Percentiles rank a stretch among this genome's conserved stretches.
phyloP scores from a whole-genome alignment of 2,113 vertebrate genomes.

The Dascyllus trimaculatus region DNA sequence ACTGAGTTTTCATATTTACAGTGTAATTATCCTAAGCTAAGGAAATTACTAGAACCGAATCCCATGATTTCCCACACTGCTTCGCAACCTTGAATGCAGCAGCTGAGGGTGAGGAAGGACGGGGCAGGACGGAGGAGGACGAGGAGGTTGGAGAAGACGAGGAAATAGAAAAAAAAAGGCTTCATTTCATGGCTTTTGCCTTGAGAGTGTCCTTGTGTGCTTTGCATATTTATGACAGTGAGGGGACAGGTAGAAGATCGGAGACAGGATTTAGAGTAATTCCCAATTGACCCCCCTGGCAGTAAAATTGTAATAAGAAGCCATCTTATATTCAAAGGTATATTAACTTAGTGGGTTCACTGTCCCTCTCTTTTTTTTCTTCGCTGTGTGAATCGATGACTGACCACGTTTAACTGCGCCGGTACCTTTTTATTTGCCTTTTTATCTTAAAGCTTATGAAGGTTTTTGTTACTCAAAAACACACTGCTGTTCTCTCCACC shows the following conservation, averaged over 20 bases:
- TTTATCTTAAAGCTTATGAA: not conserved
- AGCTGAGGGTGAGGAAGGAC: slow-evolving; percentile 19
- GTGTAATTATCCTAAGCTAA: no score
- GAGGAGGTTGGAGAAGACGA: slow-evolving; percentile 18
- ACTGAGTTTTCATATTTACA: no score
- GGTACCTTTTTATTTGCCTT: slow-evolving; percentile 9
- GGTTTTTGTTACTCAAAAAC: slow-evolving; percentile 10
- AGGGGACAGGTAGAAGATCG: slow-evolving; percentile 62
- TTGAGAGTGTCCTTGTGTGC: slow-evolving; percentile 65
- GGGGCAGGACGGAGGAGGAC: slow-evolving; percentile 16
- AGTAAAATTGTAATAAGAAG: slow-evolving; percentile 68
- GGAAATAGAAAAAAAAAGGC: slow-evolving; percentile 31
- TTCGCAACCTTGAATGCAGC: slow-evolving; percentile 14
- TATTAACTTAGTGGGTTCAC: slow-evolving; percentile 62
- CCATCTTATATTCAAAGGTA: slow-evolving; percentile 64
- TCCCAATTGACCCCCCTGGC: slow-evolving; percentile 69
- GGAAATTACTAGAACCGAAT: no score
- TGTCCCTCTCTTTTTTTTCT: slow-evolving; percentile 20
- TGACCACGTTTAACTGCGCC: slow-evolving; percentile 8
- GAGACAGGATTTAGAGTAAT: slow-evolving; percentile 70
- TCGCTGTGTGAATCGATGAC: slow-evolving; percentile 29
- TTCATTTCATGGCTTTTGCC: slow-evolving; percentile 71
- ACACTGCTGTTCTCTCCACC: not conserved
- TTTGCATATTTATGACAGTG: slow-evolving; percentile 74
- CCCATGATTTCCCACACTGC: no score